Conservation (phyloP, 2,888 invertebrate species). For the Drosophila conformis region DNA sequence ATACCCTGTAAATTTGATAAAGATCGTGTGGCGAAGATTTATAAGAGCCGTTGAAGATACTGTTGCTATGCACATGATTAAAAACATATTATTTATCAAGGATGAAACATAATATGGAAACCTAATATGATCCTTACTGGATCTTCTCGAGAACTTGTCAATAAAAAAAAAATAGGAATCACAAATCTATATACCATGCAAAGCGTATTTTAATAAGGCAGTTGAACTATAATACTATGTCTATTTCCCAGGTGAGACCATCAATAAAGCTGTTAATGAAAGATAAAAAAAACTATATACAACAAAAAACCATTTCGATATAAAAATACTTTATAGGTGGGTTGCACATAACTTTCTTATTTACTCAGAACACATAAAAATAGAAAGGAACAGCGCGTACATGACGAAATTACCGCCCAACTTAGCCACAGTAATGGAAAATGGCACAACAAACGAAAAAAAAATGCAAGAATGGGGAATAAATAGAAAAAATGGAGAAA, state of each 20-base stretch:
- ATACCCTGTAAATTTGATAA: not conserved
- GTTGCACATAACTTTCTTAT: slow-evolving; percentile 36
- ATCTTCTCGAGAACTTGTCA: not conserved
- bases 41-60: not conserved
- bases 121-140: not conserved
- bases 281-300: not conserved
- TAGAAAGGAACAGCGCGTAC: slow-evolving; percentile 48
- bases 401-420: slow-evolving; percentile 68
- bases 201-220: not conserved
- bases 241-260: not conserved
- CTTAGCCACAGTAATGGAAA: slow-evolving; percentile 27
- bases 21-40: not conserved
- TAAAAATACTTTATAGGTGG: slow-evolving; percentile 2
- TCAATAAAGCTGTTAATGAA: not conserved
- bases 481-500: slow-evolving; percentile 29
- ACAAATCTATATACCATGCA: not conserved
- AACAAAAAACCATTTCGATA: not conserved
- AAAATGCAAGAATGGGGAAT: not conserved
- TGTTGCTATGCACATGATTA: not conserved
- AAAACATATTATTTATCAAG: not conserved
- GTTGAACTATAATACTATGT: not conserved
- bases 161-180: not conserved
- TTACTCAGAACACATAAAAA: slow-evolving; percentile 45
- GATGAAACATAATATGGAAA: not conserved
- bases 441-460: slow-evolving; percentile 48